Percentiles rank a stretch among this genome's conserved stretches.
phyloP scores from a whole-genome alignment of 2,888 invertebrate species.

The Oeneis ivallda region DNA sequence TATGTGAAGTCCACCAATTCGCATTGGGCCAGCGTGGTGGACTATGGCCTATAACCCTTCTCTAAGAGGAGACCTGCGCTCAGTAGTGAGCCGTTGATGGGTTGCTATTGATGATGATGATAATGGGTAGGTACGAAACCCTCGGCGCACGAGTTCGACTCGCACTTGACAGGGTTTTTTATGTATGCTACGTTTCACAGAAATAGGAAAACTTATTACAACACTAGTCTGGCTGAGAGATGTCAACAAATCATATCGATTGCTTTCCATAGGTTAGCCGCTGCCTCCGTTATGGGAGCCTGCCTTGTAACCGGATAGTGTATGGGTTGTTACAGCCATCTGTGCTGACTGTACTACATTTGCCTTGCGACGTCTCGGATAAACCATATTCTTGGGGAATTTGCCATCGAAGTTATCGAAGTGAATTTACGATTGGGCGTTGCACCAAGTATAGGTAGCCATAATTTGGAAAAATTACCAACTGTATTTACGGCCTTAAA shows the following conservation, averaged over 20 bases:
- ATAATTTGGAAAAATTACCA: not conserved
- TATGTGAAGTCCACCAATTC: too few species aligned
- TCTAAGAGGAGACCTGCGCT: too few species aligned
- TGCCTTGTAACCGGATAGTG: slow-evolving; percentile 33
- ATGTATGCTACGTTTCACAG: not conserved
- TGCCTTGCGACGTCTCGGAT: slow-evolving; percentile 11
- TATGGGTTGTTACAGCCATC: slow-evolving; percentile 32
- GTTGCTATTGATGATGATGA: too few species aligned
- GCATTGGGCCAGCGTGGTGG: too few species aligned
- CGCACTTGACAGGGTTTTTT: too few species aligned
- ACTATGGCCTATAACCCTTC: too few species aligned
- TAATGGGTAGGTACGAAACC: too few species aligned
- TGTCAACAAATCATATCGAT: slow-evolving; percentile 40
- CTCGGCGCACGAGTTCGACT: too few species aligned
- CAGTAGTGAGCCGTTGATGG: too few species aligned
- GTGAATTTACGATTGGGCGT: not conserved
- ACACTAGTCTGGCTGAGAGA: slow-evolving; percentile 25
- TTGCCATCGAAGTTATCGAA: slow-evolving; percentile 22
- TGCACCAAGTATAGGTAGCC: not conserved
- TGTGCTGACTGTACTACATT: slow-evolving; percentile 26
- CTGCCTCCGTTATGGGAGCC: slow-evolving; percentile 35
- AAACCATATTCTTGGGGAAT: slow-evolving; percentile 22
- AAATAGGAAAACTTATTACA: not conserved
- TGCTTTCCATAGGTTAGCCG: slow-evolving; percentile 36
- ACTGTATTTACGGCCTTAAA: too few species aligned